These are phyloP conservation scores for Oostethus manadensis DNA, from an alignment of 2,113 vertebrate genomes.

Conservation along the genomic window DNA sequence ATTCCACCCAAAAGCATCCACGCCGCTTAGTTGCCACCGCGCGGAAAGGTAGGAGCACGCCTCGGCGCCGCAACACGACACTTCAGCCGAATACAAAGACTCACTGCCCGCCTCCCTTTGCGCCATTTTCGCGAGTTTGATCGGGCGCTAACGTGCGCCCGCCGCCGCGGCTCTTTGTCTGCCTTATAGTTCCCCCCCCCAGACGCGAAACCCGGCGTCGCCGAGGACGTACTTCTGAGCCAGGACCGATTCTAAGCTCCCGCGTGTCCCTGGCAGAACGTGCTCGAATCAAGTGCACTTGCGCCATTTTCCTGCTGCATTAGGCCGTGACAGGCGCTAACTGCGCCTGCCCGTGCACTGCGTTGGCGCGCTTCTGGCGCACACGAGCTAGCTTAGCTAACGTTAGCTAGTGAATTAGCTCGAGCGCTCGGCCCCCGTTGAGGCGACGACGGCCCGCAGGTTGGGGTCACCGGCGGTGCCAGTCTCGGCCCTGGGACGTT, in stretches of 20 bases:
- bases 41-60: slow-evolving; percentile 63
- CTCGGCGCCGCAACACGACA: not conserved
- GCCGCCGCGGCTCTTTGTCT: slow-evolving; percentile 70
- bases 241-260: not conserved
- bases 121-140: slow-evolving; percentile 59
- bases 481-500: no score
- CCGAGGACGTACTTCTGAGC: not conserved
- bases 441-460: no score
- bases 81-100: slow-evolving; percentile 24
- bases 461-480: no score
- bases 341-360: slow-evolving; percentile 44
- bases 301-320: slow-evolving; percentile 66
- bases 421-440: no score
- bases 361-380: slow-evolving; percentile 54
- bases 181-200: not conserved
- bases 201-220: not conserved
- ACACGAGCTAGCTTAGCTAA: slow-evolving; percentile 66
- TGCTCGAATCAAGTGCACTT: slow-evolving; percentile 54
- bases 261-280: slow-evolving; percentile 13
- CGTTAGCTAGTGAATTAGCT: slow-evolving; percentile 13
- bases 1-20: slow-evolving; percentile 63
- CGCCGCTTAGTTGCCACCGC: slow-evolving; percentile 49
- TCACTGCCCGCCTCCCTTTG: slow-evolving; percentile 58
- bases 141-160: slow-evolving; percentile 4
- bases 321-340: slow-evolving; percentile 65